A percentile compares a stretch with the other conserved stretches of the same genome.
These are phyloP conservation scores for Rhopalosiphum maidis DNA, from an alignment of 1,140 invertebrate species.

Conservation along the genomic window DNA sequence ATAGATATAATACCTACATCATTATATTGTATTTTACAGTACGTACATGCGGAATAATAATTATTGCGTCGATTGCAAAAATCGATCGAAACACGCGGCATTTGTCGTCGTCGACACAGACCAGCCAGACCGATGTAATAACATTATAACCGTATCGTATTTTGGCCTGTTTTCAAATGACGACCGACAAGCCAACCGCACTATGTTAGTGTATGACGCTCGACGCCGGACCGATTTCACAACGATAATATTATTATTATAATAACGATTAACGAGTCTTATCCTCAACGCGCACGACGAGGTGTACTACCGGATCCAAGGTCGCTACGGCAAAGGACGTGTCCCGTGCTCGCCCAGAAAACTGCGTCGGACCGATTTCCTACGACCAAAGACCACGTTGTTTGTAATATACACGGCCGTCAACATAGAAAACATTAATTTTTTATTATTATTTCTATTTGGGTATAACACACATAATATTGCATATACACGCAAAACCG, in stretches of 20 bases:
- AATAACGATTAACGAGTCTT: not conserved
- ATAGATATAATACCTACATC: not conserved
- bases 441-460: not conserved
- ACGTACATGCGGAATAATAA: not conserved
- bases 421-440: not conserved
- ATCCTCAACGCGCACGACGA: not conserved
- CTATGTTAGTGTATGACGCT: no score
- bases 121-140: not conserved
- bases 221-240: not conserved
- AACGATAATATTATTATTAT: conserved; percentile 1
- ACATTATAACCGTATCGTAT: not conserved
- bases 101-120: not conserved
- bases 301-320: conserved; percentile 1
- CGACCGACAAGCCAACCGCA: not conserved
- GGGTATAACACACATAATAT: not conserved
- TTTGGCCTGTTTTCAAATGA: not conserved
- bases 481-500: not conserved
- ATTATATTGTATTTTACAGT: not conserved
- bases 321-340: not conserved
- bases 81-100: not conserved
- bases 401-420: not conserved
- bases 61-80: not conserved
- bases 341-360: not conserved
- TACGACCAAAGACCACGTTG: not conserved
- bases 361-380: not conserved